Base-by-base conservation (phyloP, 2,797 vertebrate genomes). In the Cyprinodon diabolis region DNA sequence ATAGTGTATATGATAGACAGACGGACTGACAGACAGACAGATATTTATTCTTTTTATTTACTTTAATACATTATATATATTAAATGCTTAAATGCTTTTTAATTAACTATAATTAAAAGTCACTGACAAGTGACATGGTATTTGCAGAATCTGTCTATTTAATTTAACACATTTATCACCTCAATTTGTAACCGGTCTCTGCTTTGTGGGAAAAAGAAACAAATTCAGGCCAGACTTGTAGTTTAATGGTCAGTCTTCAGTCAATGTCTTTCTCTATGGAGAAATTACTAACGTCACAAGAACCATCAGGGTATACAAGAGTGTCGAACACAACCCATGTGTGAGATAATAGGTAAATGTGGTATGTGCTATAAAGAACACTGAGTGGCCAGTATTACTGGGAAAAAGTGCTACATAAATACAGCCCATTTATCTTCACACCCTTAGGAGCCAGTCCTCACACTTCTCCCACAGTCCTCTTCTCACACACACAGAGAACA, bases 401-500 rank as follows among this genome's bases (percentile, higher is more conserved):
- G 17, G 21, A 43, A 21, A 56, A 71, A 40, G 43, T 48, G 68
- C 43, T 56, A 66, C 65, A 71, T 57, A 76, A 76, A 76, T 71
- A 49, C 60, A 19, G 62, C 35, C 74, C 40, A 66, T 70, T 76
- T 66, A 71, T 79, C 66, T 86, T 87, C 86, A 84, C 85, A 84
- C 79, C 56, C 72, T 75, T 55, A 23, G 74, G 81, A 74, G 80
- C 75, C 77, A 89, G 76, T 85, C 74, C 85, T 91, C 81, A 83
- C 90, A 89, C 87, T 76, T 81, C 90, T 76, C 90, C 87, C 86
- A 91, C 90, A 78, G 69, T 72, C 80, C 47, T 76, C 55, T 63
- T 77, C 66, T 82, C 57, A 8, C 72, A 55, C 69, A 75, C 67
- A 15, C 57, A 78, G 79, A 80, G 78, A 87, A 83, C 77, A 71